phyloP scores from a whole-genome alignment of 1,140 invertebrate genomes.

The Sesamia nonagrioides region DNA sequence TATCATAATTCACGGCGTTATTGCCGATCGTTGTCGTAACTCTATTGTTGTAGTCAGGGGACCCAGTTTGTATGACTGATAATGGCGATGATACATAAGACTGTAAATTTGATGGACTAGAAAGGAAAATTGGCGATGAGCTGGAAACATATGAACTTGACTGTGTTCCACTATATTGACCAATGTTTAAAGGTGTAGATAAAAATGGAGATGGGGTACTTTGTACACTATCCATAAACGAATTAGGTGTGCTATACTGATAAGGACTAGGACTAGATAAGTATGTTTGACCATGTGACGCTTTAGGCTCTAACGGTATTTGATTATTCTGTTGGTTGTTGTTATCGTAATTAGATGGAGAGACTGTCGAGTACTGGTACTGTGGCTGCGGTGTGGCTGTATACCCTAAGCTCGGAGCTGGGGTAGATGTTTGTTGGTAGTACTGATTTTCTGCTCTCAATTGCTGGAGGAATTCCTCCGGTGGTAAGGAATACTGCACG shows the following conservation, averaged over 20 bases:
- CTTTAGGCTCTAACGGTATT: slow-evolving; percentile 72
- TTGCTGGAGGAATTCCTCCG: slow-evolving; percentile 83
- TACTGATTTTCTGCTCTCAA: slow-evolving; percentile 78
- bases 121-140: slow-evolving; percentile 75
- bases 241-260: slow-evolving; percentile 71
- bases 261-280: slow-evolving; percentile 68
- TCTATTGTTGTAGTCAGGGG: slow-evolving; percentile 75
- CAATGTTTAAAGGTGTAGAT: slow-evolving; percentile 73
- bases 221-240: slow-evolving; percentile 67
- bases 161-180: slow-evolving; percentile 75
- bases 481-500: slow-evolving; percentile 83
- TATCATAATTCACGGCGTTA: slow-evolving; percentile 66
- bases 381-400: slow-evolving; percentile 80
- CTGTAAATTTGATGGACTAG: slow-evolving; percentile 75
- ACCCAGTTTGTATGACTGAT: slow-evolving; percentile 68
- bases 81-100: slow-evolving; percentile 82
- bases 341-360: slow-evolving; percentile 69
- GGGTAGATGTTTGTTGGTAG: slow-evolving; percentile 73
- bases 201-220: slow-evolving; percentile 75
- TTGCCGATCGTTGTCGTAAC: slow-evolving; percentile 65
- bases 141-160: slow-evolving; percentile 78
- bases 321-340: slow-evolving; percentile 72
- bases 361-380: slow-evolving; percentile 76
- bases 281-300: slow-evolving; percentile 66
- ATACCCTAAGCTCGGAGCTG: slow-evolving; percentile 69